phyloP scores from a whole-genome alignment of 2,797 vertebrate genomes.

The Darevskia nairensis region DNA sequence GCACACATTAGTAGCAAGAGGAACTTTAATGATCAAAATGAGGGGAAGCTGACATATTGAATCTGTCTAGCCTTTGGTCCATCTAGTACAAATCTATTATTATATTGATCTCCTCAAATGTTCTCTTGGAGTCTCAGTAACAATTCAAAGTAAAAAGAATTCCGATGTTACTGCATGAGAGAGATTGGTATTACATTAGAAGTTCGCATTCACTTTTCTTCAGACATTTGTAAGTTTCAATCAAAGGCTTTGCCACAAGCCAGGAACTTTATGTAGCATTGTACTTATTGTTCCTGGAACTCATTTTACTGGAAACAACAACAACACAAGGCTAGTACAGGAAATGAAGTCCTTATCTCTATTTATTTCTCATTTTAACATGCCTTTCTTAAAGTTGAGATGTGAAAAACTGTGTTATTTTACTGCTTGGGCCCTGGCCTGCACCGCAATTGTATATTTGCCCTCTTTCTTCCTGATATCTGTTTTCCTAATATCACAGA shows the following conservation, averaged over 20 bases:
- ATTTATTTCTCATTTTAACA: slow-evolving; percentile 4
- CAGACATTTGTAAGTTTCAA: neutral
- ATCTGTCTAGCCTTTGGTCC: neutral
- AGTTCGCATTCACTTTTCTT: neutral
- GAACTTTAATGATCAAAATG: neutral
- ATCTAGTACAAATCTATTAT: neutral
- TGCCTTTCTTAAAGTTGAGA: neutral
- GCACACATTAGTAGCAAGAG: neutral
- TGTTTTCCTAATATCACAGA: neutral
- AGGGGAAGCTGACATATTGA: neutral
- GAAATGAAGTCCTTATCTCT: slow-evolving; percentile 16
- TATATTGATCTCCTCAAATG: neutral
- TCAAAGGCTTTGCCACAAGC: slow-evolving; percentile 21
- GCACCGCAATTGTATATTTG: neutral
- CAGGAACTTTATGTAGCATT: slow-evolving; percentile 21
- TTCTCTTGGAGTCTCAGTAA: slow-evolving; percentile 3
- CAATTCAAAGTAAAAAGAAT: slow-evolving; percentile 15
- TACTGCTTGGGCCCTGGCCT: neutral
- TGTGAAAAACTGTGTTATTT: slow-evolving; percentile 26
- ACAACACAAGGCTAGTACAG: neutral
- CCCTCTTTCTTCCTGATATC: neutral
- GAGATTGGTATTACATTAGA: neutral
- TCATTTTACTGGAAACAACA: neutral
- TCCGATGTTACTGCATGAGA: neutral
- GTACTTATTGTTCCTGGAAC: slow-evolving; percentile 23